Percentiles rank a stretch among this genome's conserved stretches.
Evolutionary conservation across 2,113 vertebrate genomes (phyloP).

Genomic region (Gymnobelideus leadbeateri): DNA sequence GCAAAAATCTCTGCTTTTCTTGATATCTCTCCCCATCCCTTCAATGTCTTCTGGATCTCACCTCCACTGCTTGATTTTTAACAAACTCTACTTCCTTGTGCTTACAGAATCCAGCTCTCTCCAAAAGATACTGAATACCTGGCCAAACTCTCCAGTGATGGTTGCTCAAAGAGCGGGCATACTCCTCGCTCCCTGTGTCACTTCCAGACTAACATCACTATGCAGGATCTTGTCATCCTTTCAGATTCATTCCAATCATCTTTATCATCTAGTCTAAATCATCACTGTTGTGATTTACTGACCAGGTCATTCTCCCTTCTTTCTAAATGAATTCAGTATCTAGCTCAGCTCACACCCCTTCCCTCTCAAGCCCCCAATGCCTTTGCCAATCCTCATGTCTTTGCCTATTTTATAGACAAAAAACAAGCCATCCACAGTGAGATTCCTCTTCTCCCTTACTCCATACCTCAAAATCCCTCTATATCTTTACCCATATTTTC

Average conservation of each 20-base stretch:
- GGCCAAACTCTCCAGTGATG: not conserved
- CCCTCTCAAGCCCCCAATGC: too few relatives aligned
- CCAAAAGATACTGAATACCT: not conserved
- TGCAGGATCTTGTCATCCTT: not conserved
- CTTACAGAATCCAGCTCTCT: not conserved
- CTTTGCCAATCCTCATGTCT: too few relatives aligned
- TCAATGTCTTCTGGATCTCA: not conserved
- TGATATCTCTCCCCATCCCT: not conserved
- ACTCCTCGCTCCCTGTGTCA: not conserved
- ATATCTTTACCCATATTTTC: not conserved
- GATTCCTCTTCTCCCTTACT: not conserved
- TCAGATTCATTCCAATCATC: not conserved
- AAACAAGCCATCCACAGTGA: not conserved
- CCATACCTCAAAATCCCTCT: not conserved
- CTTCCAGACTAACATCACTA: not conserved
- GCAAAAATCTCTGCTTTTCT: not conserved
- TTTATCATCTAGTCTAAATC: not conserved
- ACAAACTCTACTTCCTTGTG: not conserved
- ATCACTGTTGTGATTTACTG: not conserved
- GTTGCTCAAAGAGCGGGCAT: not conserved
- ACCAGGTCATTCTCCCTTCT: not conserved
- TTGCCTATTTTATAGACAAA: not conserved
- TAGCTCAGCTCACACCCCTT: not conserved
- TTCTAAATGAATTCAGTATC: not conserved
- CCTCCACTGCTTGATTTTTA: not conserved